A percentile compares a stretch with the other conserved stretches of the same genome.
phyloP scores from a whole-genome alignment of 1,140 invertebrate genomes.

The Leptopilina boulardi region DNA sequence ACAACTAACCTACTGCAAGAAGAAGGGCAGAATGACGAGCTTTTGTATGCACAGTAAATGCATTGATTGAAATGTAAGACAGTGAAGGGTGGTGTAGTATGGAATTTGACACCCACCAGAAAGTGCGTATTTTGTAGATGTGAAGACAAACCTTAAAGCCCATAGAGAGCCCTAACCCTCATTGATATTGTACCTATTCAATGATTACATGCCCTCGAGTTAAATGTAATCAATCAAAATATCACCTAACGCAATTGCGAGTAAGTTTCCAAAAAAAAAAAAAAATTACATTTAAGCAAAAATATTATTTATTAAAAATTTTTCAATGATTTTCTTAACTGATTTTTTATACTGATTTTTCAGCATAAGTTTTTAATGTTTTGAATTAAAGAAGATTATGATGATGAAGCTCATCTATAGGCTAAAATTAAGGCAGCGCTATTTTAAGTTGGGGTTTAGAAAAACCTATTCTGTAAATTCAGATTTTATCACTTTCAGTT shows the following conservation, averaged over 20 bases:
- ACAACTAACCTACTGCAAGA: constrained; percentile 45
- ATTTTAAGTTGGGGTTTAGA: too few relatives aligned
- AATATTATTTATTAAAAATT: too few relatives aligned
- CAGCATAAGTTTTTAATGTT: too few relatives aligned
- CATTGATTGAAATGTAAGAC: constrained; percentile 76
- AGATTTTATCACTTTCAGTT: too few relatives aligned
- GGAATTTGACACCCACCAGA: constrained; percentile 67
- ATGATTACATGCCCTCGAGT: background rate
- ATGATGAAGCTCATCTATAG: too few relatives aligned
- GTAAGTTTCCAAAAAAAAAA: too few relatives aligned
- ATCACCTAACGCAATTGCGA: background rate
- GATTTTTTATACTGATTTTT: too few relatives aligned
- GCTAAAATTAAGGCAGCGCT: too few relatives aligned
- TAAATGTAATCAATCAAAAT: background rate
- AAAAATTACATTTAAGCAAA: too few relatives aligned
- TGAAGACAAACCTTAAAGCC: constrained; percentile 40
- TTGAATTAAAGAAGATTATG: too few relatives aligned
- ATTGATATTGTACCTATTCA: background rate
- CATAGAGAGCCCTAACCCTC: background rate
- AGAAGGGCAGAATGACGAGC: constrained; percentile 40
- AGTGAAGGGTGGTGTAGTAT: constrained; percentile 75
- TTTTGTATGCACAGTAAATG: constrained; percentile 59
- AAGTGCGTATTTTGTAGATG: constrained; percentile 52
- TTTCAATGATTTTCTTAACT: too few relatives aligned
- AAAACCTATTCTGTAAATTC: too few relatives aligned